A percentile compares a stretch with the other conserved stretches of the same genome.
Evolutionary conservation across 2,888 invertebrate species (phyloP).

Genomic region (Cepaea hortensis): DNA sequence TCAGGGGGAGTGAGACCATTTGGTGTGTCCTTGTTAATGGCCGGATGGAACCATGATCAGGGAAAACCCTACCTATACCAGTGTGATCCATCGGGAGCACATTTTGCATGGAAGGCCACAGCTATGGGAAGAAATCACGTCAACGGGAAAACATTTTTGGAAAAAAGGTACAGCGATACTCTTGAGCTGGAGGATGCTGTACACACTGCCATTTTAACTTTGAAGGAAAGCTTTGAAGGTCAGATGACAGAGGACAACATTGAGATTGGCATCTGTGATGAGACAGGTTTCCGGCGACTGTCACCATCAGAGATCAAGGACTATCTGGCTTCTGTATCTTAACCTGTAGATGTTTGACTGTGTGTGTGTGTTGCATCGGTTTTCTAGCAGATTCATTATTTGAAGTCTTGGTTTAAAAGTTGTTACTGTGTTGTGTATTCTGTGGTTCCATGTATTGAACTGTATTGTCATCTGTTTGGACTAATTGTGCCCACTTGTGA

Average conservation of each 20-base stretch:
- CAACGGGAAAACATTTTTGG: constrained; percentile 98
- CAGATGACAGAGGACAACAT: constrained; percentile 99
- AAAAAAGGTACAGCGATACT: constrained; percentile 97
- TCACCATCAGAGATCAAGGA: constrained; percentile 96
- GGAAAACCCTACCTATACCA: constrained; percentile 93
- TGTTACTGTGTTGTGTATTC: too few species aligned
- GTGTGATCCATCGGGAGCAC: constrained; percentile 99
- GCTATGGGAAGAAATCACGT: constrained; percentile 99
- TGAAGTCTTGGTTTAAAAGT: too few species aligned
- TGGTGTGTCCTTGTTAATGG: constrained; percentile 96
- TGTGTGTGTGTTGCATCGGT: not conserved
- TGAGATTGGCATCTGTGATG: constrained; percentile 96
- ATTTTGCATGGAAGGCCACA: constrained; percentile 99
- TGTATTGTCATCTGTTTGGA: too few species aligned
- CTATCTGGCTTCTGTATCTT: constrained; percentile 83
- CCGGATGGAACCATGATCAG: constrained; percentile 94
- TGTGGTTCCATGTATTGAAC: not conserved
- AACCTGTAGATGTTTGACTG: constrained; percentile 23
- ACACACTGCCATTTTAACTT: constrained; percentile 96
- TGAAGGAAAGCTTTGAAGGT: constrained; percentile 99
- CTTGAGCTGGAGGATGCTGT: constrained; percentile 99
- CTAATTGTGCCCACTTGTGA: too few species aligned
- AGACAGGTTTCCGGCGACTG: constrained; percentile 89
- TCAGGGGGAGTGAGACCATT: constrained; percentile 99
- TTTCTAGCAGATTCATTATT: too few species aligned